Percentiles rank a stretch among this genome's conserved stretches.
These are phyloP conservation scores for Mellilla xanthometata DNA, from an alignment of 2,888 invertebrate species.

Conservation along the genomic window DNA sequence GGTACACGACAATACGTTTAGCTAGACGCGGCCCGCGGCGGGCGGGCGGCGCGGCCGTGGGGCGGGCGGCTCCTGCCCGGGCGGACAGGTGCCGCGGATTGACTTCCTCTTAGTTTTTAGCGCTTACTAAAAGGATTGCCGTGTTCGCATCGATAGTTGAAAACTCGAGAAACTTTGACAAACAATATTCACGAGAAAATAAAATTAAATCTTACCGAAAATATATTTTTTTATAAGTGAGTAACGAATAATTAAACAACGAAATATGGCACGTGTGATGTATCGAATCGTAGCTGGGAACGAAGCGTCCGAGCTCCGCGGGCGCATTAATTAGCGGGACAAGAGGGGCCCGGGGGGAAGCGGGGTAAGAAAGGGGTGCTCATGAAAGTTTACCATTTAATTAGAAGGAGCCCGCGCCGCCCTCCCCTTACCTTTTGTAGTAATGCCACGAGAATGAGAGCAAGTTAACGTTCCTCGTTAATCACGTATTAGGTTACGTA, in stretches of 20 bases:
- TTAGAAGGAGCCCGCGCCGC: constrained; percentile 67
- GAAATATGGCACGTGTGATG: constrained; percentile 39
- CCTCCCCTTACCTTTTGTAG: constrained; percentile 68
- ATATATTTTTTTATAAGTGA: background rate
- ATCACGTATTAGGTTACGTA: constrained; percentile 55
- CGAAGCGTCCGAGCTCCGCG: constrained; percentile 64
- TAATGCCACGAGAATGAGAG: constrained; percentile 65
- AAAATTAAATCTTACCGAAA: constrained; percentile 21
- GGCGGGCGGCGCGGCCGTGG: too few relatives aligned
- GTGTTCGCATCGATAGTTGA: constrained; percentile 70
- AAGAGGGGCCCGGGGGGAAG: constrained; percentile 38
- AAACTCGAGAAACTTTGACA: constrained; percentile 43
- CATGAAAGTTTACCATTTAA: constrained; percentile 83
- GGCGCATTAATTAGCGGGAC: constrained; percentile 78
- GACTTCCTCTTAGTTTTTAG: constrained; percentile 73
- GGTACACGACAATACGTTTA: constrained; percentile 79
- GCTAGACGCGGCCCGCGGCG: constrained; percentile 36
- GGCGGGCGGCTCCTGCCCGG: too few relatives aligned
- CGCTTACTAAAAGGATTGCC: constrained; percentile 78
- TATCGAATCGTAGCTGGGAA: constrained; percentile 41
- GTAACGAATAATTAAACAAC: too few relatives aligned
- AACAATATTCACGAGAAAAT: constrained; percentile 26
- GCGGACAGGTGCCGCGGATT: constrained; percentile 52
- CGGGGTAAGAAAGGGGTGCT: constrained; percentile 54
- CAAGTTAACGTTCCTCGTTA: constrained; percentile 71